Evolutionary conservation across 2,113 vertebrate species (phyloP).

Genomic region (Malurus elegans): DNA sequence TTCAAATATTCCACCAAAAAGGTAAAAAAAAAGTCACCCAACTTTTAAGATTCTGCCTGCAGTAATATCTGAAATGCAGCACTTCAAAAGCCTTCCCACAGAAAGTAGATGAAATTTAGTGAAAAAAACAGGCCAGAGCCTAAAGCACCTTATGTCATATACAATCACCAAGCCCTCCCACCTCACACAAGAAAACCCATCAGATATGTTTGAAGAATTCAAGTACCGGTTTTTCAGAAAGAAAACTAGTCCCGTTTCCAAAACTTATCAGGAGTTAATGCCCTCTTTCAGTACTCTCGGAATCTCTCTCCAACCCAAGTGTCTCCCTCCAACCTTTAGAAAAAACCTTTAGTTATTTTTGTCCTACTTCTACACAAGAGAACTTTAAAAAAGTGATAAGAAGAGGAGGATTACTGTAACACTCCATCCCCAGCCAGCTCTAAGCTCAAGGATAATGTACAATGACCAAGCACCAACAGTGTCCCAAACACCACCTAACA

Average conservation of each 20-base stretch:
- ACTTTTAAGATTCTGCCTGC: neutral
- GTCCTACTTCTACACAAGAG: neutral
- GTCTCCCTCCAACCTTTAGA: neutral
- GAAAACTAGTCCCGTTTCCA: neutral
- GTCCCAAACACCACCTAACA: rapidly evolving
- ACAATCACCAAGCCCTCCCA: neutral
- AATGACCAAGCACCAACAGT: neutral
- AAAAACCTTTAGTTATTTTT: neutral
- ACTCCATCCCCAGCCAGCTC: neutral
- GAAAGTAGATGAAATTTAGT: neutral
- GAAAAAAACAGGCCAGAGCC: neutral
- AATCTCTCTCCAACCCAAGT: neutral
- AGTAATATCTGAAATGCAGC: neutral
- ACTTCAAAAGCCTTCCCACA: neutral
- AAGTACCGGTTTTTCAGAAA: neutral
- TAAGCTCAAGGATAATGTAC: rapidly evolving
- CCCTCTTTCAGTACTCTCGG: neutral
- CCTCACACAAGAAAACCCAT: neutral
- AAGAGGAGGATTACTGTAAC: neutral
- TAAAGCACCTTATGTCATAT: neutral
- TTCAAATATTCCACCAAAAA: neutral
- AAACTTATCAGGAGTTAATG: neutral
- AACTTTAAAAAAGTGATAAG: neutral
- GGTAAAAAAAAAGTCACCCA: neutral
- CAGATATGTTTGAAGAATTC: neutral